These are phyloP conservation scores for Enteromius anoplus DNA, from an alignment of 2,797 vertebrate species.

Conservation along the genomic window DNA sequence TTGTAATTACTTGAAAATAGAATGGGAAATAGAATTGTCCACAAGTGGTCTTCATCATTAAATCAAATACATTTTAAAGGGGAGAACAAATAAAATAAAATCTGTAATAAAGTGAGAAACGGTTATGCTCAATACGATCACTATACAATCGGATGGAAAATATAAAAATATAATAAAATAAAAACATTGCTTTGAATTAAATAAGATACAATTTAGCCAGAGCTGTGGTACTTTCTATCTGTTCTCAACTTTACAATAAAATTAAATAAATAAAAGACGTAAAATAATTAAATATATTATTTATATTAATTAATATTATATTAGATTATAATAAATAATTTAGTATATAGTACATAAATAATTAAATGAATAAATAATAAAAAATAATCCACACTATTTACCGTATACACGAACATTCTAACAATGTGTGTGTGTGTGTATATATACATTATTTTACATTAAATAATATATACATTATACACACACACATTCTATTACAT, in stretches of 20 bases:
- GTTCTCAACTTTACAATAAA: background rate
- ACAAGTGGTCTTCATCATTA: background rate
- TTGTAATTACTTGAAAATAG: background rate
- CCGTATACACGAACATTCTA: too few species aligned
- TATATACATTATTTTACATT: too few species aligned
- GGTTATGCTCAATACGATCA: background rate
- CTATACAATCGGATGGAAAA: background rate
- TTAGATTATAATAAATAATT: too few species aligned
- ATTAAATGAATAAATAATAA: too few species aligned
- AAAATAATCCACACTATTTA: too few species aligned
- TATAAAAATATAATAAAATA: background rate
- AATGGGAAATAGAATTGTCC: background rate
- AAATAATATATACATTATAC: too few species aligned
- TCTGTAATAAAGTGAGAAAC: background rate
- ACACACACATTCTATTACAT: too few species aligned
- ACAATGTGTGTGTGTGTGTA: too few species aligned
- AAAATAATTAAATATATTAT: too few species aligned
- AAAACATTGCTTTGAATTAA: background rate
- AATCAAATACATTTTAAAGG: background rate
- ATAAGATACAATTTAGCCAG: background rate
- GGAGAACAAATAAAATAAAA: background rate
- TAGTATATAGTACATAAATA: too few species aligned
- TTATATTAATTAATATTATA: too few species aligned
- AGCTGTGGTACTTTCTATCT: background rate
- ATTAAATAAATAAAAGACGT: too few species aligned